A percentile compares a stretch with the other conserved stretches of the same genome.
These are phyloP conservation scores for Samia ricini DNA, from an alignment of 1,140 invertebrate species.

Conservation along the genomic window DNA sequence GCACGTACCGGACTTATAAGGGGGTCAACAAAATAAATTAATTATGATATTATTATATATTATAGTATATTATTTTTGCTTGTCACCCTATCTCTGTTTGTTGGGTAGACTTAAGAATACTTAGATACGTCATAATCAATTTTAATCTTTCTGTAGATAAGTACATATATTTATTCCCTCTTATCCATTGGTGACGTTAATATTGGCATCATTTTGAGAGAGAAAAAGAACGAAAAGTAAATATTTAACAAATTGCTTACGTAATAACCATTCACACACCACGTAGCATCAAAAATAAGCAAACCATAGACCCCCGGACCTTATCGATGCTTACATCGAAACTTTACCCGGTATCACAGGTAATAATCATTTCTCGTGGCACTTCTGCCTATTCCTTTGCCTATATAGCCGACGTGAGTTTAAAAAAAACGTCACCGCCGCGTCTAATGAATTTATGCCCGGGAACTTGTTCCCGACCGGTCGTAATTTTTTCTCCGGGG, in stretches of 20 bases:
- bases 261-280: too few species aligned
- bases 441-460: slow-evolving; percentile 75
- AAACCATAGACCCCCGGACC: too few species aligned
- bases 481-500: slow-evolving; percentile 53
- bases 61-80: slow-evolving; percentile 57
- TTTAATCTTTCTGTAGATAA: too few species aligned
- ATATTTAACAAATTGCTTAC: too few species aligned
- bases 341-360: neutral
- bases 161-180: too few species aligned
- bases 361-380: neutral
- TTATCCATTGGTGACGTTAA: too few species aligned
- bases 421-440: slow-evolving; percentile 58
- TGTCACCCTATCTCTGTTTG: slow-evolving; percentile 36
- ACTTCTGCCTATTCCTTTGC: neutral
- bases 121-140: slow-evolving; percentile 25
- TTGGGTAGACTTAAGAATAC: slow-evolving; percentile 30
- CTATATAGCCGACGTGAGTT: slow-evolving; percentile 44
- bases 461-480: slow-evolving; percentile 63
- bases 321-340: too few species aligned
- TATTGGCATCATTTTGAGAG: too few species aligned
- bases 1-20: slow-evolving; percentile 32
- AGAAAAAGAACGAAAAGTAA: too few species aligned
- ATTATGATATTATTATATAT: too few species aligned
- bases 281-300: too few species aligned
- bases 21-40: slow-evolving; percentile 71